These are phyloP conservation scores for Sebastes vulpes DNA, from an alignment of 2,797 vertebrate genomes.

Conservation along the genomic window DNA sequence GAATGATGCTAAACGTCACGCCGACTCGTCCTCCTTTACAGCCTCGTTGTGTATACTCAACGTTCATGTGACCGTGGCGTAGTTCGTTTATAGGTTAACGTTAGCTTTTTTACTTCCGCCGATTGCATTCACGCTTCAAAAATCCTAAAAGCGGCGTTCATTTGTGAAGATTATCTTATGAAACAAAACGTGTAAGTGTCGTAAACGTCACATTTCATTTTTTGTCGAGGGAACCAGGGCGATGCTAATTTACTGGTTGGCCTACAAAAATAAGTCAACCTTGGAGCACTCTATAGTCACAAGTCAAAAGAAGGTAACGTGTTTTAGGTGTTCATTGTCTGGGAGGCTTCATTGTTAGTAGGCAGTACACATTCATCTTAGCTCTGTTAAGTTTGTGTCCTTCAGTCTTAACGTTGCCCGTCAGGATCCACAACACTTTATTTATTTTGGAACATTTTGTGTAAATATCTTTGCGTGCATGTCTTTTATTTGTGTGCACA, in stretches of 20 bases:
- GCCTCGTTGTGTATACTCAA: no score
- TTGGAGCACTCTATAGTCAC: neutral
- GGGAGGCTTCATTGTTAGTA: neutral
- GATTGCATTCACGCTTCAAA: no score
- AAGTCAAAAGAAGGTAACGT: neutral
- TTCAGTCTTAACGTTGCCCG: neutral
- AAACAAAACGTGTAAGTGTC: no score
- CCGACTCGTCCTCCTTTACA: no score
- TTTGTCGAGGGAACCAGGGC: no score
- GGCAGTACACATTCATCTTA: neutral
- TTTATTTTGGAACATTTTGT: neutral
- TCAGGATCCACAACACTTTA: neutral
- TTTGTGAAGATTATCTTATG: no score
- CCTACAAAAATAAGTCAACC: neutral
- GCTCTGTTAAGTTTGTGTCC: neutral
- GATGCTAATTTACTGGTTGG: no score
- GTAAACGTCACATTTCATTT: no score
- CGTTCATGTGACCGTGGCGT: no score
- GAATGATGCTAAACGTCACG: neutral
- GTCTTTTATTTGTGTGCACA: neutral
- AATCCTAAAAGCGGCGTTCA: no score
- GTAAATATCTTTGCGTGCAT: neutral
- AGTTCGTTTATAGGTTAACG: no score
- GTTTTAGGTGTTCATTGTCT: neutral
- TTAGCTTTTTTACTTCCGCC: no score